Evolutionary conservation across 1,140 invertebrate genomes (phyloP).

Genomic region (Drosophila ohnishii): DNA sequence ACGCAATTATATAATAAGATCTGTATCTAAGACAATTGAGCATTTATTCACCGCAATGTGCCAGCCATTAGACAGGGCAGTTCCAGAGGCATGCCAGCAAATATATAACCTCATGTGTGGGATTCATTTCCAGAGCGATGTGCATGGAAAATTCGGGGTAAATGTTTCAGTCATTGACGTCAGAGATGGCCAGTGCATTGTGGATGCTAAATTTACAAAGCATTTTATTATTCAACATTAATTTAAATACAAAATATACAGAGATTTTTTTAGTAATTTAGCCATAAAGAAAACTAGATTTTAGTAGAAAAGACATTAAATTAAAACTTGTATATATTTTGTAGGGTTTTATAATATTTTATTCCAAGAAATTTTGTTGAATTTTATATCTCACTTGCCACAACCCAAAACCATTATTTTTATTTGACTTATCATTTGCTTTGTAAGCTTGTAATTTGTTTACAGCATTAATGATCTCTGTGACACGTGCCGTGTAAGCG

Average conservation of each 20-base stretch:
- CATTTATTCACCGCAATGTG: conserved; percentile 31
- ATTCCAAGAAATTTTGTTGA: background rate
- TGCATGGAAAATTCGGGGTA: conserved; percentile 14
- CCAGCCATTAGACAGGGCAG: conserved; percentile 19
- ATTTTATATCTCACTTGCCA: background rate
- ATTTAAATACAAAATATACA: background rate
- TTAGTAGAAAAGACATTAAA: background rate
- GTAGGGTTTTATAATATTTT: too few relatives aligned
- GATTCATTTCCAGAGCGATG: conserved; percentile 1
- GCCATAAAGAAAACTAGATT: background rate
- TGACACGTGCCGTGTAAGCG: conserved; percentile 30
- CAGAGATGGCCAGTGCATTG: conserved; percentile 14
- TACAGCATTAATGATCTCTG: conserved; percentile 18
- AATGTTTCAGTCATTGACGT: conserved; percentile 28
- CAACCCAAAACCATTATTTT: conserved; percentile 8
- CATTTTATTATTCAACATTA: background rate
- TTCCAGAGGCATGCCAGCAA: conserved; percentile 7
- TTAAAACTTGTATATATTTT: too few relatives aligned
- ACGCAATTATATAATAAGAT: conserved; percentile 37
- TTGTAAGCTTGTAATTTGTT: conserved; percentile 1
- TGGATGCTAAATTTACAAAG: background rate
- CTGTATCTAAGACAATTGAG: conserved; percentile 37
- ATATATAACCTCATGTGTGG: conserved; percentile 1
- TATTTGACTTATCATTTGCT: background rate
- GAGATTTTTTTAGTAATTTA: background rate